Base-by-base conservation (phyloP, 2,797 vertebrate genomes). In the Malacoraja senta region DNA sequence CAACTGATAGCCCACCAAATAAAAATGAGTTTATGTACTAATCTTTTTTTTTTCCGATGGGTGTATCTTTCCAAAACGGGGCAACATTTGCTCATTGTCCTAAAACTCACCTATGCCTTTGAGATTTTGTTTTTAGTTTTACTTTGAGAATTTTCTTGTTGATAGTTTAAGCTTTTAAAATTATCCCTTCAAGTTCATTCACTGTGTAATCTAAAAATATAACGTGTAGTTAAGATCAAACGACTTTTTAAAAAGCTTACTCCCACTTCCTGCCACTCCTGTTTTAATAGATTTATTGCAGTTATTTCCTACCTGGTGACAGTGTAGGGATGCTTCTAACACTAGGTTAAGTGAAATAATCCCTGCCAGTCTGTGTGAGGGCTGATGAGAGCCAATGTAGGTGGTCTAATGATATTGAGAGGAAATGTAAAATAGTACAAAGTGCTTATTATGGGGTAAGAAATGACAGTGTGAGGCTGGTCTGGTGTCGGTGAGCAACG, bases 181-280 rank as follows among this genome's bases (percentile, higher is more conserved):
- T 91, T 74, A 74, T 17, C 21, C 53, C 81, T 53, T 86, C 83
- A 86, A 86, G 58, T 86, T 61, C 53, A 86, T 63, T 26, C 83
- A 26, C 71, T 74, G 90, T 91, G 21, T 44, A 92, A 92, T 92
- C 71, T 76, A 92, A 76, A 92, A 92, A 92, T 92, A 92, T 74
- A 92, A 76, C 90, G 35, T 92, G 58, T 92, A 92, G 53, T 92
- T 92, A 92, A 92, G 90, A 92, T 92, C 90, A 92, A 92, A 92
- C 90, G 76, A 76, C 35, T 76, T 53, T 76, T 53, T 53, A 92
- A 92, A 26, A 76, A 76, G 65, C 90, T 92, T 92, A 92, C 90
- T 26, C 38, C 44, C 71, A 76, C 44, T 92, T 92, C 90, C 90
- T 92, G 90, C 90, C 90, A 76, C 90, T 92, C 90, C 90, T 76